Evolutionary conservation across 1,140 invertebrate species (phyloP).

Genomic region (Oryctes rhinoceros): DNA sequence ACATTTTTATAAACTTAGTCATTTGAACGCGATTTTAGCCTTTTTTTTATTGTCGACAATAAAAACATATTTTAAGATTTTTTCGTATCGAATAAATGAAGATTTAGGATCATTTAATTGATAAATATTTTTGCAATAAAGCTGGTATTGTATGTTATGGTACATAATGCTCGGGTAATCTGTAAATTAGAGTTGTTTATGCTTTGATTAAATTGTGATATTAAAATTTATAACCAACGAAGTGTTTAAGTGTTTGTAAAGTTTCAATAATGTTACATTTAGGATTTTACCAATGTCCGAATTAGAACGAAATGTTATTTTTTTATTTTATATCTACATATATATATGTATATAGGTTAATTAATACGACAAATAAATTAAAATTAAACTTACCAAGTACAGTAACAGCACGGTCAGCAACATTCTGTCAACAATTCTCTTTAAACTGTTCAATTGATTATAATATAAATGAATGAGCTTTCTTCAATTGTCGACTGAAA

Average conservation of each 20-base stretch:
- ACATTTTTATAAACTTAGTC: conserved; percentile 22
- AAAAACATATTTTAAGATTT: not conserved
- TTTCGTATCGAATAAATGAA: not conserved
- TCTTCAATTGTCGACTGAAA: not conserved
- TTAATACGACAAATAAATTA: not conserved
- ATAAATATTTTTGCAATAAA: conserved; percentile 25
- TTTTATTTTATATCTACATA: too few species aligned
- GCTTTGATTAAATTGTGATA: not conserved
- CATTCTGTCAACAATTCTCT: not conserved
- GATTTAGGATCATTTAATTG: not conserved
- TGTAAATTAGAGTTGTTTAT: not conserved
- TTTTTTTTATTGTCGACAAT: not conserved
- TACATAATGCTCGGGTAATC: not conserved
- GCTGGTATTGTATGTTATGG: not conserved
- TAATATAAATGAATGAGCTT: not conserved
- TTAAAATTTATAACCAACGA: too few species aligned
- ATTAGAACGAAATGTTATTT: too few species aligned
- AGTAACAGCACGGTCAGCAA: not conserved
- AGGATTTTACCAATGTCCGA: too few species aligned
- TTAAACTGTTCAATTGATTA: not conserved
- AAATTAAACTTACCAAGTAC: conserved; percentile 17
- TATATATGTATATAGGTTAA: too few species aligned
- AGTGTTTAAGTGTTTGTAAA: too few species aligned
- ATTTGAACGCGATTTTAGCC: conserved; percentile 5
- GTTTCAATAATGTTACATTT: too few species aligned